Evolutionary conservation across 2,113 vertebrate species (phyloP), one percentile per base, ranked within the genome.

Genomic region (Grammomys surdaster): DNA sequence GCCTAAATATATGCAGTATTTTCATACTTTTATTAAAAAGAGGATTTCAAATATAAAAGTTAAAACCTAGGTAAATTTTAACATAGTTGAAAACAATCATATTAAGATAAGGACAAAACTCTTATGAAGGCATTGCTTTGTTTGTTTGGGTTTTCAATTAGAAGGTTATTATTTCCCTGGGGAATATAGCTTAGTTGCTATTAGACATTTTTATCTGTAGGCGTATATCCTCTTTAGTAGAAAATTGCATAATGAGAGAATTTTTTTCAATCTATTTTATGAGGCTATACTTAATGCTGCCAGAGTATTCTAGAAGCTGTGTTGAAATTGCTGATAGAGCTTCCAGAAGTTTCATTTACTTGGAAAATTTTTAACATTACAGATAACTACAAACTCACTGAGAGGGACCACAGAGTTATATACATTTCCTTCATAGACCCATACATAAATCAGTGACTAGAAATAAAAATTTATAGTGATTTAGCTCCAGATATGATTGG

Each of bases 261-360:
- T 93, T 86, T 95, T 43, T 96, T 96, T 94, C 58, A 76, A n/a
- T 93, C 88, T 95, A 73, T 91, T 96, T 96, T 92, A 91, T 93
- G 88, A 94, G 28, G 43, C 77, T 92, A 5, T 76, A 43, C 31
- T 86, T 89, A 63, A 86, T 36, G 67, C 40, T 97, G 89, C 58
- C 84, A 90, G 85, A 78, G 70, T 73, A 92, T 96, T 78, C 86
- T 80, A 43, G 65, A 96, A 94, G 7, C 51, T 92, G n/a, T 19
- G 33, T 1, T 48, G 82, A 89, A 70, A 48, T 26, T 94, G 84
- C 36, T 88, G 70, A 63, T 70, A 56, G 40, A 89, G 33, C 63
- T 95, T 86, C 75, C 36, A 91, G 51, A 96, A 96, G 31, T 88
- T 81, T 87, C 43, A 89, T 48, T 43, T 19, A 84, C 48, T 67